Conservation (phyloP, 1,140 invertebrate species). For the Bombus turneri region DNA sequence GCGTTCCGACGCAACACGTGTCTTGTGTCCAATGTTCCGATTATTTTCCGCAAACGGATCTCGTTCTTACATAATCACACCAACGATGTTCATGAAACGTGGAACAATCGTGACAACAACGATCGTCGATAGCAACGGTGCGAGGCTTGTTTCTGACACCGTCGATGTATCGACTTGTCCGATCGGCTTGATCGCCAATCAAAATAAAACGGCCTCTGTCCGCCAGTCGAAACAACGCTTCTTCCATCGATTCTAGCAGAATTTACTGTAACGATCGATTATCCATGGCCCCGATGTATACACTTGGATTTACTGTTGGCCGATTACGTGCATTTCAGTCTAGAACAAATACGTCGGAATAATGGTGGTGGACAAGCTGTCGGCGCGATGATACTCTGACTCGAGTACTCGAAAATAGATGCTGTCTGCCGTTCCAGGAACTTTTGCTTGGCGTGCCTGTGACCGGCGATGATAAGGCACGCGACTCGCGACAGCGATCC, state of each 20-base stretch:
- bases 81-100: conserved; percentile 53
- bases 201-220: conserved; percentile 28
- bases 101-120: conserved; percentile 24
- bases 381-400: conserved; percentile 3
- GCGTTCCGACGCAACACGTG: neutral
- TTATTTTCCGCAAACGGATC: conserved; percentile 17
- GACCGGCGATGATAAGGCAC: conserved; percentile 25
- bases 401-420: conserved; percentile 55
- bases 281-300: neutral
- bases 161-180: conserved; percentile 18
- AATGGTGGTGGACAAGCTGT: neutral
- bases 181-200: conserved; percentile 29
- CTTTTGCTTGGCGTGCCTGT: conserved; percentile 13
- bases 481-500: neutral
- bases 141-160: conserved; percentile 21
- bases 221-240: neutral
- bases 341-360: neutral
- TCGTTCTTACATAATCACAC: conserved; percentile 48
- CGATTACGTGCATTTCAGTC: conserved; percentile 8
- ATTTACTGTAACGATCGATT: conserved; percentile 2
- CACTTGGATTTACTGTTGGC: neutral
- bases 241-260: conserved; percentile 15
- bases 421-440: conserved; percentile 31
- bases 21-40: conserved; percentile 15
- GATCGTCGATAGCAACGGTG: conserved; percentile 34